Evolutionary conservation across 2,797 vertebrate species (phyloP), one percentile per base, ranked within the genome.

Genomic region (Ceryle rudis): DNA sequence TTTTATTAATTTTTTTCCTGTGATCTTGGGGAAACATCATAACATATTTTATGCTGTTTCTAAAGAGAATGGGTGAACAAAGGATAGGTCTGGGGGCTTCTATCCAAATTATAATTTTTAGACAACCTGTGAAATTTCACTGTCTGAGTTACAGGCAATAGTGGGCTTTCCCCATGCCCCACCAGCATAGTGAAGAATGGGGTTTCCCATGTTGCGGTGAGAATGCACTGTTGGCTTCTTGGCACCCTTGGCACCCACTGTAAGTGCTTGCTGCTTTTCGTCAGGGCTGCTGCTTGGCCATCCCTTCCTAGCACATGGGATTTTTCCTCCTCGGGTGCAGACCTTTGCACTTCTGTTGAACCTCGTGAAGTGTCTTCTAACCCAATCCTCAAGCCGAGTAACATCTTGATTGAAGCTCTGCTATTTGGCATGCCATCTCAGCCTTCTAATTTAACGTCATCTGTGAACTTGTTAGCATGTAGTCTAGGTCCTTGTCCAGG

Each of bases 11-110:
- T 20, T 54, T 92, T 92, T 86, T 60, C 28, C 31, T 49, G 20
- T 52, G 14, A 29, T 37, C 10, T 18, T 64, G 33, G 10, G 13
- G 31, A 23, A 23, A 52, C 9, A 57, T 31, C 1, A 9, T 65
- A 61, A 41, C 14, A 9, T 82, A 37, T 52, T 85, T 92, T 64
- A 16, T 82, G 33, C 71, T 52, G 26, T 79, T 93, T 92, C 69
- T 87, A 9, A 89, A 18, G 22, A 57, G 33, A 41, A 15, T 61
- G 16, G 5, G 11, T 49, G 46, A 75, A 65, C 51, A 66, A 26
- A 90, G 26, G 58, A 18, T 49, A 57, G 22, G 9, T 77, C 23
- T 52, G 25, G 41, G 28, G 16, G 9, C 18, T 94, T 51, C 17
- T 80, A 11, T 51, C n/a, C 39, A 82, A 51, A 64, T 69, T 10